A percentile compares a stretch with the other conserved stretches of the same genome.
Conservation (phyloP, 2,797 vertebrate genomes). For the Lepus townsendii region DNA sequence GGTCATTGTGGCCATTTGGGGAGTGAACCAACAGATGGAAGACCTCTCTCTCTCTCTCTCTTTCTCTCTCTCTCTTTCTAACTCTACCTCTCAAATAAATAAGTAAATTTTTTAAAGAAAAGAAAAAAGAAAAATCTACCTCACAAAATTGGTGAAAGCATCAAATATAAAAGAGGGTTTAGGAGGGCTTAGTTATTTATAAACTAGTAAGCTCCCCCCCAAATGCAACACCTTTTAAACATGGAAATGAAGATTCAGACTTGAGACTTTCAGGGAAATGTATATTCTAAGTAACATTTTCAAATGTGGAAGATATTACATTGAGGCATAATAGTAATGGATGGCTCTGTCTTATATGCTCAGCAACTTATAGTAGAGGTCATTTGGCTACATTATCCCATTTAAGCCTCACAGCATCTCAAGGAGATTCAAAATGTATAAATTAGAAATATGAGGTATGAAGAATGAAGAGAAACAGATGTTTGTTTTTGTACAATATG, state of each 20-base stretch:
- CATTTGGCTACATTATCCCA: background rate
- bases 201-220: background rate
- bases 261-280: background rate
- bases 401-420: background rate
- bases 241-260: background rate
- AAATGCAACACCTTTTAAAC: background rate
- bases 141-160: background rate
- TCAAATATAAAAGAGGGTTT: conserved; percentile 13
- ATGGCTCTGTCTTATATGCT: background rate
- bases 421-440: background rate
- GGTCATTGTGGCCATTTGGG: too few species aligned
- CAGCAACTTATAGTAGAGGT: background rate
- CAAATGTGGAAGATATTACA: conserved; percentile 27
- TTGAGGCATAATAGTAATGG: background rate
- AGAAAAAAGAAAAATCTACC: background rate
- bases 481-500: background rate
- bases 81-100: too few species aligned
- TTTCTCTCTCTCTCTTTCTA: too few species aligned
- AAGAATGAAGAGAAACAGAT: background rate
- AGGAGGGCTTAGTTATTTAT: background rate
- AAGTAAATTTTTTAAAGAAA: too few species aligned
- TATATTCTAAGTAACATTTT: conserved; percentile 17
- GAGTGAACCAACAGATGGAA: too few species aligned
- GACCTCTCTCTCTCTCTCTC: too few species aligned
- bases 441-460: conserved; percentile 20